Evolutionary conservation across 2,888 invertebrate genomes (phyloP), one percentile per base, ranked within the genome.

Genomic region (Euplagia quadripunctaria): DNA sequence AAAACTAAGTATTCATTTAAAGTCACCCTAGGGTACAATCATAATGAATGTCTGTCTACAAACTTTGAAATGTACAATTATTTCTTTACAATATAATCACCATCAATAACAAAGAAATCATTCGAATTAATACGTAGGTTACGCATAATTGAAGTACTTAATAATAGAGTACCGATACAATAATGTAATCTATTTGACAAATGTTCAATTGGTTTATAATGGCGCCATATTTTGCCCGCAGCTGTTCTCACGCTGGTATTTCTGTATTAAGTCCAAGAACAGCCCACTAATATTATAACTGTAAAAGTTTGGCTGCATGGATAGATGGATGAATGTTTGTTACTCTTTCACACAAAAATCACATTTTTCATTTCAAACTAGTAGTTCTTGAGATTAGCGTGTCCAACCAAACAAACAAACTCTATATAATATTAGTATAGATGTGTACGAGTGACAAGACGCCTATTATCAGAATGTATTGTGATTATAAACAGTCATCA

Each of bases 191-290:
- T 58, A 20, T 61, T 31, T 61, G 61, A 61, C 61, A 61, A 61
- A 61, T 58, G 17, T 14, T 74, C 61, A 31, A 61, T 61, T 61
- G 20, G 61, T 61, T 31, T 61, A 12, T 46, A 46, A 46, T 61
- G 61, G 61, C 61, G 61, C 61, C 61, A 31, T 61, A 31, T 61
- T 61, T 14, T 31, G 61, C 61, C 61, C 61, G 61, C 61, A 61
- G 61, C 31, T 61, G 61, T 31, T 61, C 61, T 61, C 61, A 61
- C 61, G 14, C 61, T 16, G 14, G 31, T 8, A 63, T 63, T 14
- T n/a, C 51, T 66, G 31, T 31, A 20, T 46, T 49, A 20, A 66
- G 20, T n/a, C 20, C 31, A 31, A 31, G 31, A 31, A 31, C 31
- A 31, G 1, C 31, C 2, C 2, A 31, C 31, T 31, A 31, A 1